Conservation (phyloP, 2,113 vertebrate genomes). For the Neomonachus schauinslandi region DNA sequence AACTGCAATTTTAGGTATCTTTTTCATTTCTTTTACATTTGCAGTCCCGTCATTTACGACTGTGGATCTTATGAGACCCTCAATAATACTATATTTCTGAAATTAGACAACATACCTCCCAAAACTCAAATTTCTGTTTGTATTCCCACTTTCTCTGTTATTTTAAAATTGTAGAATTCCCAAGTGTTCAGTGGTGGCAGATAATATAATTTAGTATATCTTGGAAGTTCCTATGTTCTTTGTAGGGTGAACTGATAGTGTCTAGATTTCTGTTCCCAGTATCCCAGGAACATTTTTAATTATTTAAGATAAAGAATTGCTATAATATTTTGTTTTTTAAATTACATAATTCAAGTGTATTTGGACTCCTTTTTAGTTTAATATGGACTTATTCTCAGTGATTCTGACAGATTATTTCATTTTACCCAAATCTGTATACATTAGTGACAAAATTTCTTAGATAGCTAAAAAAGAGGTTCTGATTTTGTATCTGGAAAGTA, state of each 20-base stretch:
- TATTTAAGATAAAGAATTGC: slow-evolving; percentile 61
- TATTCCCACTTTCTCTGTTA: slow-evolving; percentile 44
- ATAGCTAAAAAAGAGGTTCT: slow-evolving; percentile 28
- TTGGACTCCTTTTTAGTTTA: slow-evolving; percentile 59
- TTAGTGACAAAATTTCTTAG: slow-evolving; percentile 66
- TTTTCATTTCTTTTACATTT: slow-evolving; percentile 59
- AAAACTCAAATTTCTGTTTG: slow-evolving; percentile 56
- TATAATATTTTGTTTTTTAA: slow-evolving; percentile 57
- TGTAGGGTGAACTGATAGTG: slow-evolving; percentile 54
- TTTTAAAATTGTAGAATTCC: slow-evolving; percentile 61
- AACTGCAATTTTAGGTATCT: slow-evolving; percentile 56
- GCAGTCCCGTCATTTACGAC: slow-evolving; percentile 25
- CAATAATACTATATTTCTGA: slow-evolving; percentile 41
- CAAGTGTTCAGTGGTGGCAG: slow-evolving; percentile 29
- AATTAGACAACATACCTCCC: slow-evolving; percentile 43
- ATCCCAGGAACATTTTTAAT: slow-evolving; percentile 56
- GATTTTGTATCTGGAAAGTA: slow-evolving; percentile 64
- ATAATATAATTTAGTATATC: slow-evolving; percentile 46
- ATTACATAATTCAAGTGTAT: slow-evolving; percentile 54
- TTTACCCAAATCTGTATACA: slow-evolving; percentile 57
- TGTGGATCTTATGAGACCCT: slow-evolving; percentile 9
- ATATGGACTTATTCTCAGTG: slow-evolving; percentile 49
- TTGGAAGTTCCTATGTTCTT: slow-evolving; percentile 56
- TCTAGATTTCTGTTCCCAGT: slow-evolving; percentile 66
- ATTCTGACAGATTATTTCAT: slow-evolving; percentile 68